A percentile compares a stretch with the other conserved stretches of the same genome.
phyloP scores from a whole-genome alignment of 92 coral and sea anemone genomes.

The Umimayanthus kanabou region DNA sequence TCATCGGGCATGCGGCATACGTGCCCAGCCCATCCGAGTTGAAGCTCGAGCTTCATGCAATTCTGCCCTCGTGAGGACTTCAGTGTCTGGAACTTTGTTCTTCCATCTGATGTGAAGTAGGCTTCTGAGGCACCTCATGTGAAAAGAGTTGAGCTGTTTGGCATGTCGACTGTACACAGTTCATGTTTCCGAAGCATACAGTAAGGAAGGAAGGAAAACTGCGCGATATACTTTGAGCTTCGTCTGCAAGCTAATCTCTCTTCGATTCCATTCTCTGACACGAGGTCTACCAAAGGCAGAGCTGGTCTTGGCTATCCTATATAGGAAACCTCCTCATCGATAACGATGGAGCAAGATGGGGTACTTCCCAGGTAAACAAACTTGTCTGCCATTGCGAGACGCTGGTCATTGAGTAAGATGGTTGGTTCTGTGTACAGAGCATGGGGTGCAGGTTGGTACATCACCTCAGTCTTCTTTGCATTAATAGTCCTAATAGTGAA shows the following conservation, averaged over 20 bases:
- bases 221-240: constrained; percentile 41
- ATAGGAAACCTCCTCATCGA: too few species aligned
- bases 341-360: too few species aligned
- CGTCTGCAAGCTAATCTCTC: constrained; percentile 20
- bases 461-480: too few species aligned
- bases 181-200: constrained; percentile 51
- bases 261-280: constrained; percentile 23
- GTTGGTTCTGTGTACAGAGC: too few species aligned
- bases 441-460: too few species aligned
- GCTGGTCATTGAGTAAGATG: too few species aligned
- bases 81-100: constrained; percentile 25
- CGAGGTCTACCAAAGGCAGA: constrained; percentile 44
- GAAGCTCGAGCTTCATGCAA: too few species aligned
- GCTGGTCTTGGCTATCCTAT: constrained; percentile 44
- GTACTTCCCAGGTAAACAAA: too few species aligned
- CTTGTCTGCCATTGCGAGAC: too few species aligned
- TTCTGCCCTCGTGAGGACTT: constrained; percentile 7
- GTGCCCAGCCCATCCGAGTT: too few species aligned
- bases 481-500: too few species aligned
- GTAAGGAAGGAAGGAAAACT: constrained; percentile 39
- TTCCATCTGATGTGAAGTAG: constrained; percentile 18
- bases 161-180: constrained; percentile 44
- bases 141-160: constrained; percentile 47
- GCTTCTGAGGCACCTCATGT: neutral
- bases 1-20: too few species aligned